These are phyloP conservation scores for Macquaria australasica DNA, from an alignment of 2,113 vertebrate species.

Conservation along the genomic window DNA sequence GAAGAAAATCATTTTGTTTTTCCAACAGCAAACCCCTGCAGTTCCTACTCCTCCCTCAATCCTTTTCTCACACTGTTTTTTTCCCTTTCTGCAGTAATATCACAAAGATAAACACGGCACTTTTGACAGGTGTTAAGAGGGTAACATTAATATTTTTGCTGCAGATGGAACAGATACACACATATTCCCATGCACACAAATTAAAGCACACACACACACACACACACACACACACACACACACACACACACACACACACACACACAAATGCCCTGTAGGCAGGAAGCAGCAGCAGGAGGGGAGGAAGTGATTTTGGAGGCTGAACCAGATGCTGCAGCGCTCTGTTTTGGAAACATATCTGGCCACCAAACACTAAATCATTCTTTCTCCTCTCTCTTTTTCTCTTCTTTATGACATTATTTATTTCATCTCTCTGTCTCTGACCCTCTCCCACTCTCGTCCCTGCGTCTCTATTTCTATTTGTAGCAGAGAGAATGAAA, in stretches of 20 bases:
- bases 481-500: conserved; percentile 50
- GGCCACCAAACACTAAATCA: conserved; percentile 51
- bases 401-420: conserved; percentile 49
- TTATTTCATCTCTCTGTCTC: conserved; percentile 44
- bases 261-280: conserved; percentile 47
- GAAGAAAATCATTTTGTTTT: conserved; percentile 28
- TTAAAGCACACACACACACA: neutral
- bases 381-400: conserved; percentile 30
- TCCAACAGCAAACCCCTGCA: neutral
- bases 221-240: conserved; percentile 7
- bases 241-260: conserved; percentile 6
- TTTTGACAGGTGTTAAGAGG: conserved; percentile 25
- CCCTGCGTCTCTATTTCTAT: conserved; percentile 32
- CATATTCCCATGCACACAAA: neutral
- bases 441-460: conserved; percentile 3
- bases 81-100: neutral
- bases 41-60: neutral
- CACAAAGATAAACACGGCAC: conserved; percentile 19
- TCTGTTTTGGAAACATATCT: conserved; percentile 40
- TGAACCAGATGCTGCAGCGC: conserved; percentile 52
- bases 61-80: neutral
- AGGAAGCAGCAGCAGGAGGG: conserved; percentile 62
- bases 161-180: conserved; percentile 18
- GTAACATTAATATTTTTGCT: conserved; percentile 20
- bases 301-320: conserved; percentile 60